Conservation (phyloP, 2,113 vertebrate genomes). For the Callorhinus ursinus region DNA sequence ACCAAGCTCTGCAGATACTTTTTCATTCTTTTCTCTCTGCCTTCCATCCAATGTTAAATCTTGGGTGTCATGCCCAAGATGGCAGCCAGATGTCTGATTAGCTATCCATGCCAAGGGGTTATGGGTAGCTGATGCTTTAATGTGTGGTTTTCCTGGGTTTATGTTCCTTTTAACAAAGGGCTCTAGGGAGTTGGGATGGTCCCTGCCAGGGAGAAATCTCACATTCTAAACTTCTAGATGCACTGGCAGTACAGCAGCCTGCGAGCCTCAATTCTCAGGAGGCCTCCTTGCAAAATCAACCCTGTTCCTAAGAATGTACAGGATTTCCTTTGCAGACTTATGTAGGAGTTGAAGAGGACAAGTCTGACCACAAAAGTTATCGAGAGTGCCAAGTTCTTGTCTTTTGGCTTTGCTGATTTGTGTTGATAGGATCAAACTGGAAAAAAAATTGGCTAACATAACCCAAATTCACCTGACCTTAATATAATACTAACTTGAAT, state of each 20-base stretch:
- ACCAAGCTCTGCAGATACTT: neutral
- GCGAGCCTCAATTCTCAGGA: neutral
- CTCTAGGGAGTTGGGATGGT: neutral
- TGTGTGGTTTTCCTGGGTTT: neutral
- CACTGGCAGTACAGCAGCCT: neutral
- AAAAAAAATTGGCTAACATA: neutral
- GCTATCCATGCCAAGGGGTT: neutral
- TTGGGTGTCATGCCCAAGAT: neutral
- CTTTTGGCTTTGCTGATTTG: constrained; percentile 31
- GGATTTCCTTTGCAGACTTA: constrained; percentile 68
- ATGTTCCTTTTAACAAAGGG: neutral
- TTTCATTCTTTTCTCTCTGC: neutral
- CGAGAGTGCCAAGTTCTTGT: constrained; percentile 25
- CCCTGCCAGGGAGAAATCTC: neutral
- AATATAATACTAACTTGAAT: neutral
- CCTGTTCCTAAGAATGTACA: constrained; percentile 55
- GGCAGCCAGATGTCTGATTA: neutral
- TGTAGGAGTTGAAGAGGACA: constrained; percentile 38
- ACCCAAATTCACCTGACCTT: neutral
- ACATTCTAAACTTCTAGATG: constrained; percentile 29
- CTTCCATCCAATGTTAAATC: neutral
- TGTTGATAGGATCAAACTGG: neutral
- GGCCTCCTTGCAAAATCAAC: constrained; percentile 44
- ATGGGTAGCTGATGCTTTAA: neutral
- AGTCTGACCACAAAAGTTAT: constrained; percentile 45